Conservation (phyloP, 2,797 vertebrate species). For the Saxicola maurus region DNA sequence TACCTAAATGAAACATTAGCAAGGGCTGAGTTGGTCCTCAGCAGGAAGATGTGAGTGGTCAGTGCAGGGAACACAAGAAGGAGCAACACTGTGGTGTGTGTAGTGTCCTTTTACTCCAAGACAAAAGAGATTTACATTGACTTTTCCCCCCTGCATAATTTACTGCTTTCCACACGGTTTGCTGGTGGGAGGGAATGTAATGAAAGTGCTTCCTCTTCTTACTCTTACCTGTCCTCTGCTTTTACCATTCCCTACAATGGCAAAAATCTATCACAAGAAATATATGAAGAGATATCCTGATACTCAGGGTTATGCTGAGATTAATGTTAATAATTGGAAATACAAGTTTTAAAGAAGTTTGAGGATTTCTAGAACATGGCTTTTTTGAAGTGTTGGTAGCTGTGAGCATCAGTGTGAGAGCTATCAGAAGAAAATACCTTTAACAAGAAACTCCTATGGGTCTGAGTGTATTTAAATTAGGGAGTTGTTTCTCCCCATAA, state of each 20-base stretch:
- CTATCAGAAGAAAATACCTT: neutral
- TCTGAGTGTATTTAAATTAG: neutral
- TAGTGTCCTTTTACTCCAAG: neutral
- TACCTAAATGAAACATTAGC: neutral
- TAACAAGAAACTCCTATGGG: neutral
- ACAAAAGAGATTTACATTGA: neutral
- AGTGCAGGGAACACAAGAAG: neutral
- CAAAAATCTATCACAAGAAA: neutral
- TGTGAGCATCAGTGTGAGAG: neutral
- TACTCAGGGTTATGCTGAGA: neutral
- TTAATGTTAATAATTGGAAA: neutral
- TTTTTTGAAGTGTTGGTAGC: neutral
- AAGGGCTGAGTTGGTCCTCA: neutral
- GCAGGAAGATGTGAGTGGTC: neutral
- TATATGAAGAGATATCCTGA: neutral
- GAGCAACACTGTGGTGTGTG: neutral
- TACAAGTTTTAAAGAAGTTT: neutral
- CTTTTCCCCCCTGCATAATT: neutral
- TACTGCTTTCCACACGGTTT: neutral
- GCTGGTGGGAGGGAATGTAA: neutral
- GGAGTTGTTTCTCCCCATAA: rapidly evolving
- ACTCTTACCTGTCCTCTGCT: neutral
- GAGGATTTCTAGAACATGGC: neutral
- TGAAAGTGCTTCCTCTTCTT: neutral
- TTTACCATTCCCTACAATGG: neutral